A percentile compares a stretch with the other conserved stretches of the same genome.
These are phyloP conservation scores for Piprites chloris DNA, from an alignment of 2,113 vertebrate genomes.

Conservation along the genomic window DNA sequence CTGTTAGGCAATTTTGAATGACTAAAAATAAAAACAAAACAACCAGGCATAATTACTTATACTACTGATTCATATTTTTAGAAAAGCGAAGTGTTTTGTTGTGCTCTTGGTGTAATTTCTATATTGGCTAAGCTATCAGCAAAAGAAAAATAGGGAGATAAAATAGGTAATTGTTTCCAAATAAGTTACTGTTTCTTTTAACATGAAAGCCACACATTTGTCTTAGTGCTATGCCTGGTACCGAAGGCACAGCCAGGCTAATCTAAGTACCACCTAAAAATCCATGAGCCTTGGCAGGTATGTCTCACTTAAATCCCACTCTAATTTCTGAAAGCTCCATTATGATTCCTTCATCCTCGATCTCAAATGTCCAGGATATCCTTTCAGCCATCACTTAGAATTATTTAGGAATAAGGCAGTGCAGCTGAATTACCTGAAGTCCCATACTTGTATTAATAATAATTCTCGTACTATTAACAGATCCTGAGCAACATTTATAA, in stretches of 20 bases:
- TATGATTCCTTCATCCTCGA: background rate
- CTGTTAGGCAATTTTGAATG: background rate
- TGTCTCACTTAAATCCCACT: background rate
- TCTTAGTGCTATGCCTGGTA: background rate
- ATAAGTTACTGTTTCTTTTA: background rate
- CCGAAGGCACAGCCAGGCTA: background rate
- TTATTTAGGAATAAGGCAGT: background rate
- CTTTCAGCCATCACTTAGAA: background rate
- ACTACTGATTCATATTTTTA: background rate
- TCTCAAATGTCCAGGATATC: background rate
- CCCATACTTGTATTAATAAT: background rate
- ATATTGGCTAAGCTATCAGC: background rate
- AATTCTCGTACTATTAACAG: background rate
- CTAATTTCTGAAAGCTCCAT: background rate
- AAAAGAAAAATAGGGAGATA: background rate
- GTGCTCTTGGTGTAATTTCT: background rate
- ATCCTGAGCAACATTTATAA: background rate
- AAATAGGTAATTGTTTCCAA: background rate
- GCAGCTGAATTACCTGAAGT: background rate
- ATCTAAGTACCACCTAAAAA: background rate
- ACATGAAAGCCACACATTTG: fast-evolving
- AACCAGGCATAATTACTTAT: fast-evolving
- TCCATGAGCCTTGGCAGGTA: background rate
- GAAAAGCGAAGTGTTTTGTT: background rate
- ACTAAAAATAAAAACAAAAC: background rate